A percentile compares a stretch with the other conserved stretches of the same genome.
These are phyloP conservation scores for Tetramorium parvispinum DNA, from an alignment of 1,140 invertebrate genomes.

Conservation along the genomic window DNA sequence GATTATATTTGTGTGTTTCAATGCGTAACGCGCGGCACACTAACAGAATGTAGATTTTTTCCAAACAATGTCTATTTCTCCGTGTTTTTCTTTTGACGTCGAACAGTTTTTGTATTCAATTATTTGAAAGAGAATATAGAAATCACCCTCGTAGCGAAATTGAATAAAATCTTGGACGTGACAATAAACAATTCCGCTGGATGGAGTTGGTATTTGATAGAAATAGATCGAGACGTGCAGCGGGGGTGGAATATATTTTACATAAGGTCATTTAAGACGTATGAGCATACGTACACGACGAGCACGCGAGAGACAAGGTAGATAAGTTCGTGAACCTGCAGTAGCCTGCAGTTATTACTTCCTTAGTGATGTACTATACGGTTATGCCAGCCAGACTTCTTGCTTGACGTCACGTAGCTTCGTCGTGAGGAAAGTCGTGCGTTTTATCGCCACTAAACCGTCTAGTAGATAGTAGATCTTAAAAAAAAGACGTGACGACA, in stretches of 20 bases:
- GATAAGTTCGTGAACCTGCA: background rate
- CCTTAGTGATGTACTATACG: background rate
- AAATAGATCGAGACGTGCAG: background rate
- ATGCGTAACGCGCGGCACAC: background rate
- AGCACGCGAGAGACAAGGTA: background rate
- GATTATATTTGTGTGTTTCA: background rate
- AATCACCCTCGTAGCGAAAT: background rate
- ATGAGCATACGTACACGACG: background rate
- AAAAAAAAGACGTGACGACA: slow-evolving; percentile 2
- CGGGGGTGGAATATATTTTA: background rate
- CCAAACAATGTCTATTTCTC: background rate
- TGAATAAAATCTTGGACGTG: background rate
- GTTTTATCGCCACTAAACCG: slow-evolving; percentile 21
- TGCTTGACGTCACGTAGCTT: background rate
- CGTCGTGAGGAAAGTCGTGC: background rate
- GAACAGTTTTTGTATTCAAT: background rate
- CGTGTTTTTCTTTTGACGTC: background rate
- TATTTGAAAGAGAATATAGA: slow-evolving; percentile 15
- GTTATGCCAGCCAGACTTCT: background rate
- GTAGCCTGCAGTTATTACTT: slow-evolving; percentile 18
- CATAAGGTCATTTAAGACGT: background rate
- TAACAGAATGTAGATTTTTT: slow-evolving; percentile 4
- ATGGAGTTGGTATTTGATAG: background rate
- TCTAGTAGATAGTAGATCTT: slow-evolving; percentile 1
- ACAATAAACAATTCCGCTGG: background rate